Conservation (phyloP, 2,113 vertebrate genomes). For the Plecotus auritus region DNA sequence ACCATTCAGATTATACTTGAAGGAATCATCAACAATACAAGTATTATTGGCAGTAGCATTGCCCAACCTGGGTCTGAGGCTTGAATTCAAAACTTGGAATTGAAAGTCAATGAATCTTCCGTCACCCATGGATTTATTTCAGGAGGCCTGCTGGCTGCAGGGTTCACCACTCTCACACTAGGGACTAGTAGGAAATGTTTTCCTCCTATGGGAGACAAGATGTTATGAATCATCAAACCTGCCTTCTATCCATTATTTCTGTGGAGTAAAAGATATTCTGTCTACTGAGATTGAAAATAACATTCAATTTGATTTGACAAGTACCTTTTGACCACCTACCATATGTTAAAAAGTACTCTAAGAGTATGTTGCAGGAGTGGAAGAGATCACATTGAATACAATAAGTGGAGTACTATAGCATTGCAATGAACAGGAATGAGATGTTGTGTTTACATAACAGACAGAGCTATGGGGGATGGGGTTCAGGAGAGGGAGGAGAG, state of each 20-base stretch:
- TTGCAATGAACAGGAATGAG: background rate
- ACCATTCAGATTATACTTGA: slow-evolving; percentile 97
- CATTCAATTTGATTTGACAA: background rate
- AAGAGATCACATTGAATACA: background rate
- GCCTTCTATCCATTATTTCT: slow-evolving; percentile 5
- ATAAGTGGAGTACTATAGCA: background rate
- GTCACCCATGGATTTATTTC: slow-evolving; percentile 69
- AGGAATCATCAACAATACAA: slow-evolving; percentile 95
- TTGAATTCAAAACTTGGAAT: slow-evolving; percentile 72
- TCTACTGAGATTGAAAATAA: background rate
- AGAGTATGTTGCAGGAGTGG: background rate
- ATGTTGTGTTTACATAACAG: background rate
- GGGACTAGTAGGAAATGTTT: slow-evolving; percentile 25
- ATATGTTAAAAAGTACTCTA: background rate
- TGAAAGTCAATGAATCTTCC: slow-evolving; percentile 71
- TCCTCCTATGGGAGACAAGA: slow-evolving; percentile 68
- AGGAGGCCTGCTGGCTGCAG: slow-evolving; percentile 71
- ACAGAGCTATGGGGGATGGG: background rate
- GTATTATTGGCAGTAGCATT: slow-evolving; percentile 86
- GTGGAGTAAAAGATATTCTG: background rate
- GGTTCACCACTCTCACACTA: slow-evolving; percentile 81
- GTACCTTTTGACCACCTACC: background rate
- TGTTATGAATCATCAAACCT: slow-evolving; percentile 47
- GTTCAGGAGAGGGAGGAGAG: too few species aligned
- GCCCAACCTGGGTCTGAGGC: slow-evolving; percentile 66